Base-by-base conservation (phyloP, 2,797 vertebrate genomes). In the Oceanodroma leucorhoa region DNA sequence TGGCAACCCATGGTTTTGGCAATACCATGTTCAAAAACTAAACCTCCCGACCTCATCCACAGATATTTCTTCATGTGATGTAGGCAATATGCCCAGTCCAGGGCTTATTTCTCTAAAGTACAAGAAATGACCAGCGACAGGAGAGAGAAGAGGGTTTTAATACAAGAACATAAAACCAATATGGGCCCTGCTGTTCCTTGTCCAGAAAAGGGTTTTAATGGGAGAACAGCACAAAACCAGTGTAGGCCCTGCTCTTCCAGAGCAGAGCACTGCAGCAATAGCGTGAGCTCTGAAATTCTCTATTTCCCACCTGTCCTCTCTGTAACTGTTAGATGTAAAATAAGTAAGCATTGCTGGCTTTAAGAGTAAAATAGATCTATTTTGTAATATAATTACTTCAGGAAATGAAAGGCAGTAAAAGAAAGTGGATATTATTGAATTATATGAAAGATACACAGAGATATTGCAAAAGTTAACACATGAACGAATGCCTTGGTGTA, bases 341-440 rank as follows among this genome's bases (percentile, higher is more conserved):
- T n/a, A 91, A 78, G 50, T 30, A 90, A 94, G 34, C 50, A 64
- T 26, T n/a, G 11, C 54, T 91, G 77, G 24, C 73, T 81, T 64
- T 62, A 77, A 78, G 69, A 93, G 43, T 58, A 70, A 87, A 91
- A 82, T 32, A 76, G 48, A 73, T 91, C 43, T 78, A 61, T 71
- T 86, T 76, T 46, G n/a, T 90, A 93, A 91, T 66, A 61, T 5
- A 77, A 90, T 91, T 90, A 88, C 73, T 95, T 83, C 64, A 87
- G 94, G 83, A 91, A 95, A 92, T 90, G 83, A 82, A 93, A 86
- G 91, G 69, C 58, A 86, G 40, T 78, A 80, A 86, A 91, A 91
- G 58, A 77, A 95, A 90, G 88, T 51, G 54, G 62, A 6, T 61
- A 38, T 90, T 94, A 94, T 53, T 51, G 70, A 93, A 82, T 90